Conservation (phyloP, 2,113 vertebrate species). For the Notothenia rossii region DNA sequence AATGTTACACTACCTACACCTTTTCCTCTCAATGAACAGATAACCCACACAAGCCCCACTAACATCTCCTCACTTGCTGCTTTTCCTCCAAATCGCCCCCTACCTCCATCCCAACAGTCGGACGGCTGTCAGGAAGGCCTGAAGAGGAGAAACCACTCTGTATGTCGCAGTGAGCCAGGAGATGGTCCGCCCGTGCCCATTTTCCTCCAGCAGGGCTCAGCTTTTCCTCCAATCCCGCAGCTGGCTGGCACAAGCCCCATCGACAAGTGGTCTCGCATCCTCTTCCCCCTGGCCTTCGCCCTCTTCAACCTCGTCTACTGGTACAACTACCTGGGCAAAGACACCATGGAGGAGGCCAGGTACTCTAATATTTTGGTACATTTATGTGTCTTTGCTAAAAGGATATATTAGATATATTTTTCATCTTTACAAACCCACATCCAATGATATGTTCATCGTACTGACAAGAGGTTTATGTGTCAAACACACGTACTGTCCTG, state of each 20-base stretch:
- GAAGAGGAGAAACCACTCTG: slow-evolving; percentile 88
- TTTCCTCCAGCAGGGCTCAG: slow-evolving; percentile 83
- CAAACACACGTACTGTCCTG: neutral
- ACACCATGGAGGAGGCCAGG: slow-evolving; percentile 89
- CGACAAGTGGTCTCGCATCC: slow-evolving; percentile 90
- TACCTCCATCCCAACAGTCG: slow-evolving; percentile 68
- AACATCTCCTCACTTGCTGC: slow-evolving; percentile 15
- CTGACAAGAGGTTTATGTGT: neutral
- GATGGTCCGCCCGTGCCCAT: slow-evolving; percentile 62
- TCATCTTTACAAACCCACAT: neutral
- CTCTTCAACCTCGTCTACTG: slow-evolving; percentile 95
- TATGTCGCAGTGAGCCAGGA: slow-evolving; percentile 78
- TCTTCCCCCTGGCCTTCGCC: slow-evolving; percentile 93
- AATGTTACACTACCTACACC: neutral
- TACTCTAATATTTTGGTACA: slow-evolving; percentile 23
- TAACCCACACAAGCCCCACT: neutral
- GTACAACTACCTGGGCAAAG: slow-evolving; percentile 92
- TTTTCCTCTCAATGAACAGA: neutral
- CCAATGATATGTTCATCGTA: neutral
- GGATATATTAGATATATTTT: neutral
- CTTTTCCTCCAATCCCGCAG: slow-evolving; percentile 74
- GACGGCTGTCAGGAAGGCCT: slow-evolving; percentile 85
- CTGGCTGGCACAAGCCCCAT: slow-evolving; percentile 92
- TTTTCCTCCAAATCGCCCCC: slow-evolving; percentile 2
- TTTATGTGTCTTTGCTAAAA: neutral